Evolutionary conservation across 2,113 vertebrate genomes (phyloP).

Genomic region (Clinocottus analis): DNA sequence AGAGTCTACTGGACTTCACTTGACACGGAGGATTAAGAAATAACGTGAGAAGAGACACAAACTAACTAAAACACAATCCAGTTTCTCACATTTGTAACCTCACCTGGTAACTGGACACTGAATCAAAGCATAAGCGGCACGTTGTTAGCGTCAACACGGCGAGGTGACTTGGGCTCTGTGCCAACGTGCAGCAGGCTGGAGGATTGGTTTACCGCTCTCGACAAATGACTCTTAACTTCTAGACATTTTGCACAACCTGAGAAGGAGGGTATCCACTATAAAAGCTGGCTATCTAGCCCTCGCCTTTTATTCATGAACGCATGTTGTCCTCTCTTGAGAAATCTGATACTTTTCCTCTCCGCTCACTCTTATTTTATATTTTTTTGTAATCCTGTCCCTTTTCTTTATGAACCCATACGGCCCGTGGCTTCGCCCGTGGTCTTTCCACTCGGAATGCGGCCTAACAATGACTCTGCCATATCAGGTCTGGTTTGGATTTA

Average conservation of each 20-base stretch:
- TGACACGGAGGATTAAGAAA: neutral
- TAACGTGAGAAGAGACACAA: neutral
- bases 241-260: conserved; percentile 58
- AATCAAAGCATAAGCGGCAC: conserved; percentile 4
- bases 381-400: conserved; percentile 47
- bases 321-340: conserved; percentile 43
- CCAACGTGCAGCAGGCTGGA: neutral
- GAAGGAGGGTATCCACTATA: conserved; percentile 48
- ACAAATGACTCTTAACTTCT: conserved; percentile 43
- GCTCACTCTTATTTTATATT: conserved; percentile 32
- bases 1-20: neutral
- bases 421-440: conserved; percentile 40
- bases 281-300: conserved; percentile 36
- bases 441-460: conserved; percentile 36
- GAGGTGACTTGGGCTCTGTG: neutral
- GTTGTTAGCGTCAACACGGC: neutral
- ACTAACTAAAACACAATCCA: neutral
- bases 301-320: conserved; percentile 67
- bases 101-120: neutral
- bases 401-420: conserved; percentile 40
- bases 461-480: conserved; percentile 45
- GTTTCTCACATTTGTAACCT: neutral
- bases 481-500: conserved; percentile 36
- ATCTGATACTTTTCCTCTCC: conserved; percentile 48
- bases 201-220: conserved; percentile 20